These are phyloP conservation scores for Lomographa bimaculata DNA, from an alignment of 2,888 invertebrate species.

Conservation along the genomic window DNA sequence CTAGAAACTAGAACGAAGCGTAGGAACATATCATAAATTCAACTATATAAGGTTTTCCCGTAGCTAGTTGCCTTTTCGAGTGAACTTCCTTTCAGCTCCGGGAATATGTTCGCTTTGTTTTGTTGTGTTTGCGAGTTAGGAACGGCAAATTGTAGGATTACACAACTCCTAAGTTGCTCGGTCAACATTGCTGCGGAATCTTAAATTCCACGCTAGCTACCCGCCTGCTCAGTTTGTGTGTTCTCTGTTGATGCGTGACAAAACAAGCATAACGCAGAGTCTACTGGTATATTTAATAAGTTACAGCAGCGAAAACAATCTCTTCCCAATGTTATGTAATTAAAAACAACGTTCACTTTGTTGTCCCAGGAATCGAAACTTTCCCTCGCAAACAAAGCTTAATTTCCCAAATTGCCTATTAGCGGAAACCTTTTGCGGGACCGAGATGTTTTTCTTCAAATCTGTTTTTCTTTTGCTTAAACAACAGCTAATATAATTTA, in stretches of 20 bases:
- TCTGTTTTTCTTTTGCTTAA: constrained; percentile 61
- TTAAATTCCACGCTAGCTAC: constrained; percentile 49
- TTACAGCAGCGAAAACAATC: constrained; percentile 9
- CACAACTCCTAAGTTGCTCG: constrained; percentile 76
- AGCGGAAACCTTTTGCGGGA: constrained; percentile 47
- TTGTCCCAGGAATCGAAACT: constrained; percentile 55
- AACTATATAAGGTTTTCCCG: constrained; percentile 74
- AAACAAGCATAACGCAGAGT: constrained; percentile 26
- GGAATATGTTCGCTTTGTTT: constrained; percentile 78
- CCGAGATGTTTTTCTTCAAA: constrained; percentile 46
- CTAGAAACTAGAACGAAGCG: constrained; percentile 64
- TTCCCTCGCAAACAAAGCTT: constrained; percentile 54
- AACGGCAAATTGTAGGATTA: constrained; percentile 78
- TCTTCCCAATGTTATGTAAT: constrained; percentile 36
- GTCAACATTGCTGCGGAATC: constrained; percentile 69
- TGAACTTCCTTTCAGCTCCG: constrained; percentile 74
- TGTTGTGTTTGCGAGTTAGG: constrained; percentile 79
- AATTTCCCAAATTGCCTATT: constrained; percentile 58
- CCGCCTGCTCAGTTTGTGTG: constrained; percentile 55
- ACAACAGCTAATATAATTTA: constrained; percentile 58
- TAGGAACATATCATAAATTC: constrained; percentile 74
- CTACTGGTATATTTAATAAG: neutral
- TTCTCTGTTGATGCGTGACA: constrained; percentile 48
- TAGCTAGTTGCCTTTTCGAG: constrained; percentile 77
- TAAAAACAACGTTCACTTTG: constrained; percentile 48